A percentile compares a stretch with the other conserved stretches of the same genome.
phyloP scores from a whole-genome alignment of 2,797 vertebrate genomes.

The Moxostoma hubbsi region DNA sequence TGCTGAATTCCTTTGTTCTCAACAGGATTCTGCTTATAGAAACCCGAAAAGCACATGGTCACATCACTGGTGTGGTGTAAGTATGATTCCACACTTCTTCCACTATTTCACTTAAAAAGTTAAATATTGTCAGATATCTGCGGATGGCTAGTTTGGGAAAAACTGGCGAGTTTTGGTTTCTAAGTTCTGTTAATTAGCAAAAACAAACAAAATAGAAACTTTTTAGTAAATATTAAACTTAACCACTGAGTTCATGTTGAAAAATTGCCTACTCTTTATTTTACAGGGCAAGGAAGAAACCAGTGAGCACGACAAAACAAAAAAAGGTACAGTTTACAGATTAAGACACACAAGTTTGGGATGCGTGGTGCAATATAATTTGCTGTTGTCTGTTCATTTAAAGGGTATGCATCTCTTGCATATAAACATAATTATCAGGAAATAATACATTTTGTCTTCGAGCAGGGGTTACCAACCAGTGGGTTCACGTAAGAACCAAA shows the following conservation, averaged over 20 bases:
- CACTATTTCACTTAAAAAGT: too few relatives aligned
- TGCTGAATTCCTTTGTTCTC: not conserved
- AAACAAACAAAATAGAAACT: not conserved
- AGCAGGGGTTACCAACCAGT: too few relatives aligned
- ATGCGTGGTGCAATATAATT: not conserved
- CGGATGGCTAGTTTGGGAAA: too few relatives aligned
- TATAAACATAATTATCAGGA: too few relatives aligned
- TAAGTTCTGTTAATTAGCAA: not conserved
- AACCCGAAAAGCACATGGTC: constrained; percentile 56
- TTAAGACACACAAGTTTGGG: not conserved
- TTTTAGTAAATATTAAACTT: not conserved
- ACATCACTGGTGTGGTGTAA: constrained; percentile 57
- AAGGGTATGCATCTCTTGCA: not conserved
- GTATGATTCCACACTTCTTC: constrained; percentile 1
- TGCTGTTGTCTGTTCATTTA: not conserved
- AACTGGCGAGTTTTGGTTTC: not conserved
- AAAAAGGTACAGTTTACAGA: constrained; percentile 43
- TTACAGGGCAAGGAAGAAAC: constrained; percentile 51
- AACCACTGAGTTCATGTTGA: not conserved
- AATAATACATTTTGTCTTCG: too few relatives aligned
- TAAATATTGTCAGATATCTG: too few relatives aligned
- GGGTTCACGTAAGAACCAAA: too few relatives aligned
- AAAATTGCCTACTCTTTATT: not conserved
- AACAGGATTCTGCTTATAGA: constrained; percentile 56
- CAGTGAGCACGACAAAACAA: constrained; percentile 6